Percentiles rank a stretch among this genome's conserved stretches.
These are phyloP conservation scores for Agrenia bidenticulata DNA, from an alignment of 2,888 invertebrate species.

Conservation along the genomic window DNA sequence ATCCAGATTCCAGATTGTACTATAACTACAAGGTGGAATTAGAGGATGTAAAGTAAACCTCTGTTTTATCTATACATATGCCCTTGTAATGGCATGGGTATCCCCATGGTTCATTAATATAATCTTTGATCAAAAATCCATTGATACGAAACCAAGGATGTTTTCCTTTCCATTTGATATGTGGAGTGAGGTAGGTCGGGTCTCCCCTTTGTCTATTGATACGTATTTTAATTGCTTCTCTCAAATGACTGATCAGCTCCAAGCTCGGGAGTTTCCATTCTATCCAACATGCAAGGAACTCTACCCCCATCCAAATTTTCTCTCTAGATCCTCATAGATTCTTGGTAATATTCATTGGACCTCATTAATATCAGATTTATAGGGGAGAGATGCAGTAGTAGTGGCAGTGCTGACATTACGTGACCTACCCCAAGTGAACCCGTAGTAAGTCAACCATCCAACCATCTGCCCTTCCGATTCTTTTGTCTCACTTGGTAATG, in stretches of 20 bases:
- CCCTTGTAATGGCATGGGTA: neutral
- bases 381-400: constrained; percentile 4
- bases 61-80: neutral
- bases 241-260: constrained; percentile 1
- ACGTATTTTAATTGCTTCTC: constrained; percentile 17
- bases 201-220: constrained; percentile 3
- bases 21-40: neutral
- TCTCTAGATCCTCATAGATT: neutral
- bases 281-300: too few species aligned
- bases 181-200: neutral
- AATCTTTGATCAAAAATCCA: constrained; percentile 16
- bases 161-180: neutral
- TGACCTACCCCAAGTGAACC: constrained; percentile 20
- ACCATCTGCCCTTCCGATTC: constrained; percentile 10
- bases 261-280: neutral
- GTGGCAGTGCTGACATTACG: constrained; percentile 9
- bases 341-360: constrained; percentile 1
- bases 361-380: constrained; percentile 21
- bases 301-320: neutral
- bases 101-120: constrained; percentile 5
- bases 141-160: neutral
- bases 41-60: neutral
- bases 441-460: constrained; percentile 19
- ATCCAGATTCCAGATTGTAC: neutral
- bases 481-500: constrained; percentile 17